These are phyloP conservation scores for Oncopodura yosiiana DNA, from an alignment of 1,140 invertebrate species.

Conservation along the genomic window DNA sequence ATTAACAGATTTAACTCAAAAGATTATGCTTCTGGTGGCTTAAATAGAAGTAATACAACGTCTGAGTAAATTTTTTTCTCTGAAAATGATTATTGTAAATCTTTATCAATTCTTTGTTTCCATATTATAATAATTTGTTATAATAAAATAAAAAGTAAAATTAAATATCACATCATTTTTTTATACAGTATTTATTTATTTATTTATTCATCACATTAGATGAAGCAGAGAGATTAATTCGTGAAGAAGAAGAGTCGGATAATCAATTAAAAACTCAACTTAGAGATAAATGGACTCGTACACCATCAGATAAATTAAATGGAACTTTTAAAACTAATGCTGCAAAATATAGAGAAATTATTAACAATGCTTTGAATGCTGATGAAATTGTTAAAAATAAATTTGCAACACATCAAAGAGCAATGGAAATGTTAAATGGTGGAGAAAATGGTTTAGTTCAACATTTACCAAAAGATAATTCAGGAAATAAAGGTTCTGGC, in stretches of 20 bases:
- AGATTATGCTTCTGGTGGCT: too few relatives aligned
- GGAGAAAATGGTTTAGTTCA: constrained; percentile 53
- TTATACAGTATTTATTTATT: not conserved
- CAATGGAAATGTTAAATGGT: constrained; percentile 72
- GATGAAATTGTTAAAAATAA: constrained; percentile 62
- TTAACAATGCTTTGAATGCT: constrained; percentile 75
- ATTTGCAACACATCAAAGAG: constrained; percentile 65
- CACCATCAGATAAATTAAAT: constrained; percentile 76
- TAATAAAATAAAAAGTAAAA: not conserved
- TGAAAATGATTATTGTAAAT: too few relatives aligned
- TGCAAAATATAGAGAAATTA: constrained; percentile 78
- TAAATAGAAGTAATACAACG: too few relatives aligned
- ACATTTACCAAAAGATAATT: constrained; percentile 51
- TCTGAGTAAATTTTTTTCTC: too few relatives aligned
- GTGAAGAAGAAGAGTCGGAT: constrained; percentile 86
- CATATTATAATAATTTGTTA: not conserved
- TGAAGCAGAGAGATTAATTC: constrained; percentile 70
- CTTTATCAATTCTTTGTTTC: too few relatives aligned
- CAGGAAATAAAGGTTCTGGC: constrained; percentile 43
- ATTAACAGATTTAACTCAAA: too few relatives aligned
- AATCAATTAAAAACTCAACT: constrained; percentile 79
- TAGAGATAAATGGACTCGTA: constrained; percentile 81
- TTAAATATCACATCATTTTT: not conserved
- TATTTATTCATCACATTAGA: constrained; percentile 27
- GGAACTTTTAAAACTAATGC: constrained; percentile 76